Base-by-base conservation (phyloP, 2,888 invertebrate species). In the Theodoxus fluviatilis region DNA sequence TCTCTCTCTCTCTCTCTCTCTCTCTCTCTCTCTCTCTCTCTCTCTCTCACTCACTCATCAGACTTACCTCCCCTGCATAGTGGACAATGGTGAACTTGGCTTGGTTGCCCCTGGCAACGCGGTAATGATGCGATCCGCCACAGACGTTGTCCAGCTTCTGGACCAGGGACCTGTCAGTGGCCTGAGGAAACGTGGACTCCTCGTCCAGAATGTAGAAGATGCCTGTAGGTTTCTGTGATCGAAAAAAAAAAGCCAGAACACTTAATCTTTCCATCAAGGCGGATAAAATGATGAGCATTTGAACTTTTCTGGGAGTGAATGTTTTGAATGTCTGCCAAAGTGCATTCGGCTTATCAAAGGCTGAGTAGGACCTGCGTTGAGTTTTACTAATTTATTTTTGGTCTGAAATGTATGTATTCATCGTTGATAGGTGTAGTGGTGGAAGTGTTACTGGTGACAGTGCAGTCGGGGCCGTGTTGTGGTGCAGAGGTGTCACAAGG, bases 141-240 rank as follows among this genome's bases (percentile, higher is more conserved):
- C 33, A 67, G 4, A 31, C 47, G n/a, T 18, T 43, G 67, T 67
- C 22, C 52, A 85, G 70, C 72, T 86, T 85, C 35, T 84, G 81
- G 4, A 85, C 77, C 40, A 86, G 74, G 0, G 83, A 79, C 38
- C 74, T 70, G 72, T 85, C 85, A 4, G 82, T 80, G 0, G 83
- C 82, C 68, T 78, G 77, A 2, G 84, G 84, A 25, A 86, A 82
- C 35, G 79, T 74, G 31, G 82, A 82, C 72, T 86, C 85, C 67
- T 86, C 86, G 68, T 86, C 86, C 12, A 86, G 71, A 4, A 85
- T 70, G 7, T 83, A 78, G 69, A 85, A 82, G 15, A 86, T 25
- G 6, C 86, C 85, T 31, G 80, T 69, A 4, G 83, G 84, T 71
- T 80, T 78, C 83, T 85, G 74, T 22, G 71, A 75, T n/a, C 52